Base-by-base conservation (phyloP, 1,140 invertebrate genomes). In the Chlorops oryzae region DNA sequence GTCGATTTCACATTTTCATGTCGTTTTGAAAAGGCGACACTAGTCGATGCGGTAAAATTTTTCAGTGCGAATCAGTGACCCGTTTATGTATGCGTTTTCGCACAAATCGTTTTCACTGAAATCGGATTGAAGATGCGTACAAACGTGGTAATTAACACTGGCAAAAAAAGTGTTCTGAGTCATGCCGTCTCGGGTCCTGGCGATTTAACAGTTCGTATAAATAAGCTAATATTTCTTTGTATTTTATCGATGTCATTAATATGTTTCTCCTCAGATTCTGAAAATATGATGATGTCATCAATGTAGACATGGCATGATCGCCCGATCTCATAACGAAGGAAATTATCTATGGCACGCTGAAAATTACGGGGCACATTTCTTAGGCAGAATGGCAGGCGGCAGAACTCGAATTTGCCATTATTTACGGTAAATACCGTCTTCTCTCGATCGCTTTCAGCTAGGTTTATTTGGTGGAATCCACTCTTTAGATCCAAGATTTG, bases 391-490 rank as follows among this genome's bases (percentile, higher is more conserved):
- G 61, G 51, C 32, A 67, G 43, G 18, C 38, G 4, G 24, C 39
- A 40, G 38, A 54, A 70, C 22, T 59, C 48, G 47, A 51, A 67
- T 22, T 58, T 55, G 4, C 59, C 52, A 32, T 58, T 50, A 21
- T 44, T 59, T 20, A 62, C 65, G 0, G 54, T 54, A 52, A 77
- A 76, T 2, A 70, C 74, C 0, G 74, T 76, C 58, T 78, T 78
- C 5, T 56, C 42, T 13, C 34, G 53, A 50, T 70, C 62, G 3
- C 62, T 51, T 41, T 55, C 41, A 23, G 62, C 55, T 3, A 79
- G 47, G 3, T 47, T 37, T 22, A 80, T 62, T 57, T 80, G 77
- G 58, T 70, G 74, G 59, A 75, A 80, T 3, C 77, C 78, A 27
- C 56, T 62, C 0, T 51, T 52, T n/a, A n/a, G n/a, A n/a, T n/a